phyloP scores from a whole-genome alignment of 1,140 invertebrate genomes.

The Cryptotermes secundus region DNA sequence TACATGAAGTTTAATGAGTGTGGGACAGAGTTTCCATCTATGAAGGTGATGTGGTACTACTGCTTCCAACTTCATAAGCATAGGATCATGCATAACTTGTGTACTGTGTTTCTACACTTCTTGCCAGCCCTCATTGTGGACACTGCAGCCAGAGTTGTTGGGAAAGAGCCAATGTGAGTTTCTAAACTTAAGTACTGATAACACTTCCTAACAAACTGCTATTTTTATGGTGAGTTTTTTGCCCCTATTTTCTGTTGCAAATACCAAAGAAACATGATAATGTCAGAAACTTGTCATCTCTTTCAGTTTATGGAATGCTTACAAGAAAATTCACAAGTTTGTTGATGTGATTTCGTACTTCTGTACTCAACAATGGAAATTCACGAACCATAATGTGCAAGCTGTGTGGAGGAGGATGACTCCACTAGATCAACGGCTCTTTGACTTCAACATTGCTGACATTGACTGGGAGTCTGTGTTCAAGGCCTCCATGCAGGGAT shows the following conservation, averaged over 20 bases:
- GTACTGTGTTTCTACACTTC: slow-evolving; percentile 39
- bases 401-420: slow-evolving; percentile 57
- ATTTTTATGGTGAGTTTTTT: too few species aligned
- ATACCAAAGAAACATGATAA: too few species aligned
- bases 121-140: slow-evolving; percentile 43
- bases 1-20: slow-evolving; percentile 52
- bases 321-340: slow-evolving; percentile 75
- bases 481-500: slow-evolving; percentile 61
- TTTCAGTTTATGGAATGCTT: slow-evolving; percentile 64
- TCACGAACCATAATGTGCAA: slow-evolving; percentile 63
- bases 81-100: slow-evolving; percentile 49
- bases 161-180: slow-evolving; percentile 49
- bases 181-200: too few species aligned
- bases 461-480: slow-evolving; percentile 71
- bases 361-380: slow-evolving; percentile 67
- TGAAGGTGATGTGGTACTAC: slow-evolving; percentile 56
- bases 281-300: not conserved
- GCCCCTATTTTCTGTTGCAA: too few species aligned
- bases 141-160: slow-evolving; percentile 39
- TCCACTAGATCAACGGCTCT: slow-evolving; percentile 60
- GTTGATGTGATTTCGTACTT: slow-evolving; percentile 70
- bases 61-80: slow-evolving; percentile 50
- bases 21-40: slow-evolving; percentile 48
- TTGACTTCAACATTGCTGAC: slow-evolving; percentile 65
- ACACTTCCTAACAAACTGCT: too few species aligned